Evolutionary conservation across 2,888 invertebrate species (phyloP).

Genomic region (Amiota mariae): DNA sequence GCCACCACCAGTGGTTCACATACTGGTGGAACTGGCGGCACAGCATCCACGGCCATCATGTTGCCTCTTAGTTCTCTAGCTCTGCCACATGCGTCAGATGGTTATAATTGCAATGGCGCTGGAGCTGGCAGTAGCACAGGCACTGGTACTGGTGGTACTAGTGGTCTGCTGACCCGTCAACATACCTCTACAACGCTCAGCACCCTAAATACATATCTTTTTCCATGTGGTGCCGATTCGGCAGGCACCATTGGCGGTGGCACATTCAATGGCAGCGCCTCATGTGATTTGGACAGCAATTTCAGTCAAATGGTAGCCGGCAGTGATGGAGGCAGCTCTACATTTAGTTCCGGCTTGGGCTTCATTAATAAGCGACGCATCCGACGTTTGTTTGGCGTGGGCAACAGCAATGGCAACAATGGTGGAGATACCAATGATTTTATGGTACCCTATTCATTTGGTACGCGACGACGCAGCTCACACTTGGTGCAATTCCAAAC

Average conservation of each 20-base stretch:
- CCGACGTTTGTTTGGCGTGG: slow-evolving; percentile 64
- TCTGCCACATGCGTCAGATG: slow-evolving; percentile 2
- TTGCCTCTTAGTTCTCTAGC: slow-evolving; percentile 43
- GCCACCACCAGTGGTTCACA: slow-evolving; percentile 57
- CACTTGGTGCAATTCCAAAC: slow-evolving; percentile 65
- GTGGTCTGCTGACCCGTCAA: slow-evolving; percentile 57
- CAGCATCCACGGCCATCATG: slow-evolving; percentile 44
- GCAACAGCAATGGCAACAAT: slow-evolving; percentile 40
- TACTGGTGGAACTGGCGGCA: slow-evolving; percentile 34
- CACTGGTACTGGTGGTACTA: slow-evolving; percentile 36
- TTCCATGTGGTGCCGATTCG: slow-evolving; percentile 68
- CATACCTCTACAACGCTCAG: slow-evolving; percentile 70
- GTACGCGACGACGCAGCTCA: slow-evolving; percentile 63
- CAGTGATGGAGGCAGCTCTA: slow-evolving; percentile 52
- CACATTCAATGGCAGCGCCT: slow-evolving; percentile 64
- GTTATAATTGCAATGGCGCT: background rate
- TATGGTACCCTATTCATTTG: slow-evolving; percentile 49
- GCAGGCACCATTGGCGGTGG: slow-evolving; percentile 63
- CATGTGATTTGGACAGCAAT: slow-evolving; percentile 71
- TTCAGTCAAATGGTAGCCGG: slow-evolving; percentile 72
- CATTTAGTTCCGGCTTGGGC: slow-evolving; percentile 54
- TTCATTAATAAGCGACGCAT: slow-evolving; percentile 68
- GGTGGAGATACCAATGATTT: slow-evolving; percentile 42
- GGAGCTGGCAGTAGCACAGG: slow-evolving; percentile 31
- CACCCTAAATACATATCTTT: slow-evolving; percentile 72